phyloP scores from a whole-genome alignment of 1,140 invertebrate genomes.

The Apis florea region DNA sequence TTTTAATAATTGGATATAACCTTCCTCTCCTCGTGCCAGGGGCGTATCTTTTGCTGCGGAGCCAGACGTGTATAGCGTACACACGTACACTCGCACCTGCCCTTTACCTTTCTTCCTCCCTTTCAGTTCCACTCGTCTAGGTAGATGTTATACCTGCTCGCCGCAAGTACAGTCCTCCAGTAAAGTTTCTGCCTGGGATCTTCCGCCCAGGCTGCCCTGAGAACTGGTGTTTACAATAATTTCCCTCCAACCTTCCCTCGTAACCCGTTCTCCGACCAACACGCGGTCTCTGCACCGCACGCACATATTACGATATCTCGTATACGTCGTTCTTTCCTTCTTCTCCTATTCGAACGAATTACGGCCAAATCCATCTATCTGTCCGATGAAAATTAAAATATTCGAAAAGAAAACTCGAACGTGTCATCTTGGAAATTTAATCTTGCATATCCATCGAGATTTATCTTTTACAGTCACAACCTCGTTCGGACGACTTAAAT shows the following conservation, averaged over 20 bases:
- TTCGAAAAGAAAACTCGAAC: no score
- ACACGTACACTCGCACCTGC: slow-evolving; percentile 53
- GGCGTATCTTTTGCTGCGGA: slow-evolving; percentile 42
- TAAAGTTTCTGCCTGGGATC: slow-evolving; percentile 24
- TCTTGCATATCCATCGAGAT: no score
- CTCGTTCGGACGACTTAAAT: background rate
- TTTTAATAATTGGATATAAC: slow-evolving; percentile 76
- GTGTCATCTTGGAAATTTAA: no score
- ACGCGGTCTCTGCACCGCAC: background rate
- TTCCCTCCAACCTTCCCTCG: background rate
- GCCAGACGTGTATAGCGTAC: slow-evolving; percentile 39
- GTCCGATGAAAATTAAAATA: no score
- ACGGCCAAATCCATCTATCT: background rate
- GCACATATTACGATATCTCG: background rate
- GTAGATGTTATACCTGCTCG: slow-evolving; percentile 51
- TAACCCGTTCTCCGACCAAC: background rate
- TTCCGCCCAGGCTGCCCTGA: background rate
- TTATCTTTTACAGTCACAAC: no score
- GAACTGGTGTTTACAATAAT: slow-evolving; percentile 10
- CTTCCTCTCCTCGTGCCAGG: slow-evolving; percentile 61
- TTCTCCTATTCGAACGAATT: background rate
- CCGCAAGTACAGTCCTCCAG: slow-evolving; percentile 33
- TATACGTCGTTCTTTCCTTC: background rate
- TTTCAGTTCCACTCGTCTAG: slow-evolving; percentile 55
- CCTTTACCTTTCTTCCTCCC: slow-evolving; percentile 59